These are phyloP conservation scores for Neoitamus cyanurus DNA, from an alignment of 2,888 invertebrate species.

Conservation along the genomic window DNA sequence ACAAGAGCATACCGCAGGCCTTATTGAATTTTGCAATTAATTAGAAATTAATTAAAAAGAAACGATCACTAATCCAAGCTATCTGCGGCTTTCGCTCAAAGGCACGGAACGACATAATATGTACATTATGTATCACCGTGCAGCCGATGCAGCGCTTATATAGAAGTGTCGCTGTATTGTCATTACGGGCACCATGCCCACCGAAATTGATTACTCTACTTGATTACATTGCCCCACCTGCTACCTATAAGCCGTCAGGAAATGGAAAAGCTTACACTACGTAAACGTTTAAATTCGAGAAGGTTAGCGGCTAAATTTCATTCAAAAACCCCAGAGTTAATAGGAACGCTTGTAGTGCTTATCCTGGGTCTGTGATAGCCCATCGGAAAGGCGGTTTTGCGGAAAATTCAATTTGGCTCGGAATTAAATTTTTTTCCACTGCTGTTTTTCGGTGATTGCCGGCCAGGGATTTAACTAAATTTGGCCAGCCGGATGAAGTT, in stretches of 20 bases:
- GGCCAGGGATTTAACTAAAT: not conserved
- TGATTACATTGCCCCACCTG: not conserved
- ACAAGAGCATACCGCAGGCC: not conserved
- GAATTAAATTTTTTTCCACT: not conserved
- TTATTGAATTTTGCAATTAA: not conserved
- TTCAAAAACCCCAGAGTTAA: not conserved
- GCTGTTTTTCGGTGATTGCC: not conserved
- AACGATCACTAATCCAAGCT: not conserved
- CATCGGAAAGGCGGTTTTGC: not conserved
- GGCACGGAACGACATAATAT: not conserved
- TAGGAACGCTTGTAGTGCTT: not conserved
- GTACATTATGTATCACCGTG: not conserved
- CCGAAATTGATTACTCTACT: not conserved
- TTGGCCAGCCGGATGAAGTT: not conserved
- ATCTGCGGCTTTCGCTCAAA: not conserved
- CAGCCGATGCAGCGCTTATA: not conserved
- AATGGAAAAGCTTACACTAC: not conserved
- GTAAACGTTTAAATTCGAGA: not conserved
- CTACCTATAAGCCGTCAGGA: not conserved
- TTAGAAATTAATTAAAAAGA: not conserved
- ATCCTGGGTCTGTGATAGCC: not conserved
- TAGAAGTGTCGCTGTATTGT: not conserved
- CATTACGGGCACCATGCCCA: not conserved
- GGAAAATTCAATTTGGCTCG: not conserved
- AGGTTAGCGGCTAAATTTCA: not conserved